Evolutionary conservation across 2,888 invertebrate genomes (phyloP).

Genomic region (Molorchus minor): DNA sequence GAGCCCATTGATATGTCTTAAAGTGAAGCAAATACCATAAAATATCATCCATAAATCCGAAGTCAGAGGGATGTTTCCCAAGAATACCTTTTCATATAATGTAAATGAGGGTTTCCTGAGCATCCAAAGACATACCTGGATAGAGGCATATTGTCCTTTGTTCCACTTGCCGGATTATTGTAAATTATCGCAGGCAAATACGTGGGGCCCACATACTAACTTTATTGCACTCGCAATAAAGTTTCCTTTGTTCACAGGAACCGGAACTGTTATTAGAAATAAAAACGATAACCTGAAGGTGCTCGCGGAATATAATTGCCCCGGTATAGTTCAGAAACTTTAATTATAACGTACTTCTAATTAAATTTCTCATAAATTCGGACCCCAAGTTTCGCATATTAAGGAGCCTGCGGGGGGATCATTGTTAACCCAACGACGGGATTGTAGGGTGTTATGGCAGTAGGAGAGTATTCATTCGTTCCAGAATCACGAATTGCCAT

Average conservation of each 20-base stretch:
- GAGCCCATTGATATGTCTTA: no score
- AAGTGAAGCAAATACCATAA: no score
- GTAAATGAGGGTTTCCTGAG: no score
- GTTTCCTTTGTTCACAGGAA: slow-evolving; percentile 12
- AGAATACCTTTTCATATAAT: no score
- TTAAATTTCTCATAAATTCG: slow-evolving; percentile 55
- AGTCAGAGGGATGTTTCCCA: no score
- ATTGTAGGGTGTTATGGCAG: slow-evolving; percentile 41
- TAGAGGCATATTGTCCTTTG: neutral
- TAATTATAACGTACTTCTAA: slow-evolving; percentile 52
- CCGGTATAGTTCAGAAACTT: slow-evolving; percentile 43
- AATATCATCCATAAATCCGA: no score
- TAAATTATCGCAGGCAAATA: neutral
- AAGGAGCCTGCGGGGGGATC: slow-evolving; percentile 46
- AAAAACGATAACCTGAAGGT: slow-evolving; percentile 45
- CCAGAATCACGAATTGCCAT: slow-evolving; percentile 52
- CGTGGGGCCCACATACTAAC: neutral
- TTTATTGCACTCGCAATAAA: slow-evolving; percentile 15
- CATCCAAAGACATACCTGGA: no score
- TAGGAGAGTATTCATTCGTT: slow-evolving; percentile 39
- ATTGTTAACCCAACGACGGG: slow-evolving; percentile 49
- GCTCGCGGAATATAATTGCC: slow-evolving; percentile 34
- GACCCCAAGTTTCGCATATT: slow-evolving; percentile 51
- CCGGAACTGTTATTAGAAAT: slow-evolving; percentile 37
- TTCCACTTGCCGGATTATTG: slow-evolving; percentile 2